Evolutionary conservation across 2,888 invertebrate genomes (phyloP).

Genomic region (Tinea pellionella): DNA sequence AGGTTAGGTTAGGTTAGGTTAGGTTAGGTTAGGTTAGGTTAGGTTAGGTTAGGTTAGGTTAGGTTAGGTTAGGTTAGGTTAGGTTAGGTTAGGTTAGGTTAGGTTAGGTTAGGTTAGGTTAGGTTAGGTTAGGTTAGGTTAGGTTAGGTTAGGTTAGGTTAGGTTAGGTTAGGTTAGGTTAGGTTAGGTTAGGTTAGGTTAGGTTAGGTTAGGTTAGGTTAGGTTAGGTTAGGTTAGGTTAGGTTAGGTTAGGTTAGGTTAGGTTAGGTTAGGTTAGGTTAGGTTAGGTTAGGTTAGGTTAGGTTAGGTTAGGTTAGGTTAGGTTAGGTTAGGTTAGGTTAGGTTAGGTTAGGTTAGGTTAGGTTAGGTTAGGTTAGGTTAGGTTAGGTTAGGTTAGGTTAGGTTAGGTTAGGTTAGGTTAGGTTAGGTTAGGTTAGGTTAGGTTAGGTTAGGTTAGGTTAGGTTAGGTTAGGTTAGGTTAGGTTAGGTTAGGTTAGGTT

Average conservation of each 20-base stretch:
- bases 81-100: slow-evolving; percentile 1
- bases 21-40: slow-evolving; percentile 1
- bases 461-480: slow-evolving; percentile 11
- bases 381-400: slow-evolving; percentile 11
- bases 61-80: slow-evolving; percentile 1
- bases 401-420: slow-evolving; percentile 11
- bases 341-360: slow-evolving; percentile 11
- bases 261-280: slow-evolving; percentile 11
- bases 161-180: slow-evolving; percentile 11
- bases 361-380: slow-evolving; percentile 11
- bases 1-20: slow-evolving; percentile 1
- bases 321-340: slow-evolving; percentile 11
- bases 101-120: slow-evolving; percentile 10
- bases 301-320: slow-evolving; percentile 11
- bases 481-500: slow-evolving; percentile 11
- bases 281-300: slow-evolving; percentile 11
- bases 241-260: slow-evolving; percentile 11
- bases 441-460: slow-evolving; percentile 11
- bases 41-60: slow-evolving; percentile 1
- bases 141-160: slow-evolving; percentile 11
- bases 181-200: slow-evolving; percentile 11
- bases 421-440: slow-evolving; percentile 11
- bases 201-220: slow-evolving; percentile 11
- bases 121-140: slow-evolving; percentile 11
- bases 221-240: slow-evolving; percentile 11